Evolutionary conservation across 1,140 invertebrate genomes (phyloP).

Genomic region (Medauroidea extradentata): DNA sequence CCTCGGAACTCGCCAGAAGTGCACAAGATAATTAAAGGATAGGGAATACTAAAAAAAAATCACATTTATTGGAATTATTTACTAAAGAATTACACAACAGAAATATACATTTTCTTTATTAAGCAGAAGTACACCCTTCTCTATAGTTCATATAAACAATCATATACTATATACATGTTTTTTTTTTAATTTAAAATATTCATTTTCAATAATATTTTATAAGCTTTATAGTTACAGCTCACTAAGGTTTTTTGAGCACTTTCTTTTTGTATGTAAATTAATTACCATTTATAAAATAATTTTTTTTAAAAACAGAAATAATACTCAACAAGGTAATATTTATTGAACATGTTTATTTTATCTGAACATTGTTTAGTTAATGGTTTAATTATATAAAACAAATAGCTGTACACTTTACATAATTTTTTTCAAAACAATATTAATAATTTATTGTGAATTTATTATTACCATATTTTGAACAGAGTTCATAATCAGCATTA

Average conservation of each 20-base stretch:
- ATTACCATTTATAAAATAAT: slow-evolving; percentile 7
- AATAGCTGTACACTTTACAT: slow-evolving; percentile 12
- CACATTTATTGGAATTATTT: slow-evolving; percentile 4
- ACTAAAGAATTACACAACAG: slow-evolving; percentile 18
- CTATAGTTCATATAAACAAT: slow-evolving; percentile 4
- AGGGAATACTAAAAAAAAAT: too few relatives aligned
- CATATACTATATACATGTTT: not conserved
- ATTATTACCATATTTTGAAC: not conserved
- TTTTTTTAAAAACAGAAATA: not conserved
- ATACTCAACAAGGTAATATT: slow-evolving; percentile 1
- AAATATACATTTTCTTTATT: slow-evolving; percentile 14
- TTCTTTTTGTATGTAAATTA: not conserved
- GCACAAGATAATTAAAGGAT: too few relatives aligned
- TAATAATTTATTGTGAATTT: slow-evolving; percentile 5
- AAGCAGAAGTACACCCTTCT: not conserved
- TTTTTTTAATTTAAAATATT: not conserved
- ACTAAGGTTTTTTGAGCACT: slow-evolving; percentile 12
- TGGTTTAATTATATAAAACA: slow-evolving; percentile 10
- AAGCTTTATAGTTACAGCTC: slow-evolving; percentile 8
- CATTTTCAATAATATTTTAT: not conserved
- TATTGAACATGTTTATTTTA: not conserved
- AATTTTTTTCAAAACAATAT: slow-evolving; percentile 3
- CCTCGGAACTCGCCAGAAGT: too few relatives aligned
- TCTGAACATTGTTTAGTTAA: not conserved
- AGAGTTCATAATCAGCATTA: not conserved